Base-by-base conservation (phyloP, 35 echinoderm and acorn worm species). In the Hemicentrotus pulcherrimus region DNA sequence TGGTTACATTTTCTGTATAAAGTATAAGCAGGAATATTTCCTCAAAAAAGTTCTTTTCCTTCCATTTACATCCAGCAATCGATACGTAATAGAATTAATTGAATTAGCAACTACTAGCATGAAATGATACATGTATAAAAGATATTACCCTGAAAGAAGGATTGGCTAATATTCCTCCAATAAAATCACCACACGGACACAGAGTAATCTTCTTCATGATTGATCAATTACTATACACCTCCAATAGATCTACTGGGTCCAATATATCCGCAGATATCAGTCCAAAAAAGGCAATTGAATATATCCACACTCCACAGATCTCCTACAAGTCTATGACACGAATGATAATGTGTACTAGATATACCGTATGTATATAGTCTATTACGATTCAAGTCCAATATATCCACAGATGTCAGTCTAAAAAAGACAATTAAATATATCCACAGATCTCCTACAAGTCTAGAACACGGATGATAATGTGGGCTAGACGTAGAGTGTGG, bases 151-250 rank as follows among this genome's bases (percentile, higher is more conserved):
- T 91, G 32, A 18, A 91, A 1, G 33, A 45, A 91, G 47, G 88
- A 91, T 91, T 28, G 31, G 88, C 31, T 46, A 91, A 91, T 31
- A 91, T 78, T 78, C 65, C 65, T 46, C 33, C 35, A 32, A 91
- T 91, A 19, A 91, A 46, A 46, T 91, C 15, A 6, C 47, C 35
- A 46, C 33, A 48, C 7, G 33, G 33, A 18, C 47, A 91, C 88
- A 91, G 10, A n/a, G 7, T 3, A 30, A 19, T 91, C 16, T 46
- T 48, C 35, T 91, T 46, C 88, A 91, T 91, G 30, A n/a, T 46
- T 30, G 47, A 18, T 41, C 31, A 91, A 47, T 47, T 32, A 59
- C 11, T 59, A 59, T 59, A 59, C 16, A 59, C 35, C 12, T 59
- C 52, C 52, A 59, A 59, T 59, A 58, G 0, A 58, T 58, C 15